Conservation (phyloP, 2,888 invertebrate genomes). For the Rotaria magnacalcarata region DNA sequence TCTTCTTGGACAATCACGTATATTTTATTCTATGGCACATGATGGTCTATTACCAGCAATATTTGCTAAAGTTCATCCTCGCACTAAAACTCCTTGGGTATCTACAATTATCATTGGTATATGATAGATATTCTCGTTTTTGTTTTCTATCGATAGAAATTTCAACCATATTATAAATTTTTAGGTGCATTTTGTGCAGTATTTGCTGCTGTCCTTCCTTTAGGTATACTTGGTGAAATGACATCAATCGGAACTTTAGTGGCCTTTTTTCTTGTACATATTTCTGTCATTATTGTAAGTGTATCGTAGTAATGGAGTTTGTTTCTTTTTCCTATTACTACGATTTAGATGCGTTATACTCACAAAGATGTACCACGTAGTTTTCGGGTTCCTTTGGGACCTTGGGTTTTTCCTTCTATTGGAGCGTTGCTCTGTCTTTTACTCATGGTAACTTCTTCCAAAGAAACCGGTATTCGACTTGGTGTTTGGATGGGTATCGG, state of each 20-base stretch:
- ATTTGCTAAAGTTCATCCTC: neutral
- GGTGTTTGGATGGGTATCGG: neutral
- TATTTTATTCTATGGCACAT: slow-evolving; percentile 37
- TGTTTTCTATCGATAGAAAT: neutral
- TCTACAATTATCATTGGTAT: neutral
- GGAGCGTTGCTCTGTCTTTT: neutral
- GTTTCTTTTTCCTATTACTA: too few relatives aligned
- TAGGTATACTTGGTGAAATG: neutral
- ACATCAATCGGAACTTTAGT: neutral
- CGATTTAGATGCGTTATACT: neutral
- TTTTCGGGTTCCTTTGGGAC: neutral
- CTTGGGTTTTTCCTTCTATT: neutral
- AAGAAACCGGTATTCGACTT: neutral
- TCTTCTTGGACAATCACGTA: neutral
- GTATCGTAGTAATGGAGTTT: too few relatives aligned
- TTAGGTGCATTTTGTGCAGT: neutral
- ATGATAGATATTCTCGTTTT: neutral
- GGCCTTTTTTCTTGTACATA: neutral
- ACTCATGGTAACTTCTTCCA: neutral
- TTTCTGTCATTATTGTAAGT: neutral
- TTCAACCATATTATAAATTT: neutral
- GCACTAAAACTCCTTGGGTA: neutral
- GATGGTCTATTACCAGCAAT: slow-evolving; percentile 36
- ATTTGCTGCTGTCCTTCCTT: neutral
- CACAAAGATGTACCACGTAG: neutral